phyloP scores from a whole-genome alignment of 1,140 invertebrate species.

The Bombus breviceps region DNA sequence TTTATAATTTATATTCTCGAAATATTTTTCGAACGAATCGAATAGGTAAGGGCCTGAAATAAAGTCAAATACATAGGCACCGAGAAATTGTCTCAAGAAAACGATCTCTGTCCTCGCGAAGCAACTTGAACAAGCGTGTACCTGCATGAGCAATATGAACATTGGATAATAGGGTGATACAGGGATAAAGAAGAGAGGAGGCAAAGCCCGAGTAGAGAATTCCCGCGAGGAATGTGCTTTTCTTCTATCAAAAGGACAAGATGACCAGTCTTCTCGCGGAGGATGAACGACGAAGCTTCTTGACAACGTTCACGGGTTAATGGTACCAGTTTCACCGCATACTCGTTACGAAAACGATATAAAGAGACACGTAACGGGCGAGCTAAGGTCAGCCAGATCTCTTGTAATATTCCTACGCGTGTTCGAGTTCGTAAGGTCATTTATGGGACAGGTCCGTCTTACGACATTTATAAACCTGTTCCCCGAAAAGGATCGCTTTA shows the following conservation, averaged over 20 bases:
- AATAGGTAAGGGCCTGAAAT: not conserved
- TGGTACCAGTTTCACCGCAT: slow-evolving; percentile 75
- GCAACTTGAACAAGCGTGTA: not conserved
- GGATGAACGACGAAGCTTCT: slow-evolving; percentile 21
- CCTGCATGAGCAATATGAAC: not conserved
- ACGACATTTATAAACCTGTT: slow-evolving; percentile 67
- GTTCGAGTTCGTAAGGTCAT: slow-evolving; percentile 72
- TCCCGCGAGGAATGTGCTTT: slow-evolving; percentile 1
- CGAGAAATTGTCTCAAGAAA: not conserved
- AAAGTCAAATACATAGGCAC: not conserved
- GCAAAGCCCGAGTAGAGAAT: not conserved
- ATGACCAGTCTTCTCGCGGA: slow-evolving; percentile 24
- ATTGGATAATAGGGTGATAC: not conserved
- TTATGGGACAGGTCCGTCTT: slow-evolving; percentile 69
- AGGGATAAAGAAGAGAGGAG: not conserved
- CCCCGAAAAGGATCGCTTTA: slow-evolving; percentile 36
- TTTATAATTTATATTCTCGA: too few relatives aligned
- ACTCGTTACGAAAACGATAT: slow-evolving; percentile 74
- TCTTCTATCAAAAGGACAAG: slow-evolving; percentile 7
- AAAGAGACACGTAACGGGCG: slow-evolving; percentile 67
- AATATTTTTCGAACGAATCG: not conserved
- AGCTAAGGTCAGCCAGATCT: slow-evolving; percentile 64
- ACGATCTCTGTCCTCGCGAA: too few relatives aligned
- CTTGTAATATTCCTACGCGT: slow-evolving; percentile 49
- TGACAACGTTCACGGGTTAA: slow-evolving; percentile 62